Evolutionary conservation across 2,113 vertebrate genomes (phyloP), one percentile per base, ranked within the genome.

Genomic region (Eleginops maclovinus): DNA sequence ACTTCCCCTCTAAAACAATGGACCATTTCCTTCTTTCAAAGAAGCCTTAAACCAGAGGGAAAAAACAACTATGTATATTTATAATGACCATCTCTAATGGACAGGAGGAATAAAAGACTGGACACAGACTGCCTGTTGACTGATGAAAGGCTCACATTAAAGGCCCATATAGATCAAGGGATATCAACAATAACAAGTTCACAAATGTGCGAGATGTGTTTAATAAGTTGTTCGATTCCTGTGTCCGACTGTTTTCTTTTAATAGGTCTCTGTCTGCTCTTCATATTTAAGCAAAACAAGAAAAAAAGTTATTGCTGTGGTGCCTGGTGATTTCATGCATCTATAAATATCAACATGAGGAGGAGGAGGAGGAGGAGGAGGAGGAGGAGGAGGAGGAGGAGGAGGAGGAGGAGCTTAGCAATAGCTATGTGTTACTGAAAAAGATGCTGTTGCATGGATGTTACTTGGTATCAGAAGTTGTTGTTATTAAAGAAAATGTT

Each of bases 1-100:
- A 79, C 79, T 87, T 89, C 90, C 85, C 56, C 24, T 82, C 74
- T 53, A 72, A 89, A 93, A 95, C 94, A 95, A 95, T 94, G 79
- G 89, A 44, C 66, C 36, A 53, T 85, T 92, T 94, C 88, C 91
- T 73, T 87, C 88, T 86, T 58, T 90, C 82, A 85, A 89, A 89
- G 84, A 93, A 89, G 74, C 63, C 71, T 69, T 61, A 59, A 74
- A 82, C 41, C 54, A 70, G 64, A 47, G 72, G 74, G 73, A 61
- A 72, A 90, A 94, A 89, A 77, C 79, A 82, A 74, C 75, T 55
- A 46, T 58, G 81, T 72, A 87, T 63, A 85, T 36, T 36, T 36
- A 36, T 36, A 36, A 76, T 89, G 87, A 90, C 86, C 77, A 83
- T 80, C 49, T 66, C 31, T 22, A 46, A 67, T 12, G 9, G 7